Conservation (phyloP, 2,113 vertebrate species). For the Ibidorhyncha struthersii region DNA sequence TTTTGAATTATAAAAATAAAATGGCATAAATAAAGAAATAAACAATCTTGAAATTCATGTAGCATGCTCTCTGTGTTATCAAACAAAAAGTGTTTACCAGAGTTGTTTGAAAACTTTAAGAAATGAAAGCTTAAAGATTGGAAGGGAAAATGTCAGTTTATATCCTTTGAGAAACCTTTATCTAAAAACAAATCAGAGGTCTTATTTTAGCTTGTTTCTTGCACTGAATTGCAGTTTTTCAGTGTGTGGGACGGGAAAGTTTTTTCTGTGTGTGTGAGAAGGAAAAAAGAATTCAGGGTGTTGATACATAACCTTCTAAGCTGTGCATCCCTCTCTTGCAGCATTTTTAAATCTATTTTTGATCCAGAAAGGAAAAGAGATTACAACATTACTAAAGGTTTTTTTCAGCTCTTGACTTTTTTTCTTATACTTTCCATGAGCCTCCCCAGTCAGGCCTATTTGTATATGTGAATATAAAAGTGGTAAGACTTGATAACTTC, state of each 20-base stretch:
- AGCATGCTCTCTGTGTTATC: not conserved
- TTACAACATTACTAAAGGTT: not conserved
- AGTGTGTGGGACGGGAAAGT: not conserved
- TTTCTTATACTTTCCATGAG: not conserved
- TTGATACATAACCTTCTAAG: not conserved
- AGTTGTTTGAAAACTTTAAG: not conserved
- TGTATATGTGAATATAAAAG: not conserved
- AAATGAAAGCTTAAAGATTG: not conserved
- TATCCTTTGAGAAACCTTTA: not conserved
- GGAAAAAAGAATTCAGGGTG: not conserved
- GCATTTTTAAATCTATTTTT: not conserved
- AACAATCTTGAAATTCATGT: not conserved
- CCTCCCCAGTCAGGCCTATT: not conserved
- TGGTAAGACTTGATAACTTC: not conserved
- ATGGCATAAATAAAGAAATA: not conserved
- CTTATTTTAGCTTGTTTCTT: conserved; percentile 15
- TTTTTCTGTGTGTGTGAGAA: not conserved
- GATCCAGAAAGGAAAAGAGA: not conserved
- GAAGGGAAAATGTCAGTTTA: not conserved
- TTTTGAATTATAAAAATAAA: not conserved
- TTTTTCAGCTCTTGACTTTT: not conserved
- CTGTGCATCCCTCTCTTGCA: not conserved
- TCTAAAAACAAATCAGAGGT: not conserved
- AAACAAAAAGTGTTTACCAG: not conserved
- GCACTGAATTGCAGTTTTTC: not conserved